Evolutionary conservation across 2,113 vertebrate genomes (phyloP), one percentile per base, ranked within the genome.

Genomic region (Dryoscopus gambensis): DNA sequence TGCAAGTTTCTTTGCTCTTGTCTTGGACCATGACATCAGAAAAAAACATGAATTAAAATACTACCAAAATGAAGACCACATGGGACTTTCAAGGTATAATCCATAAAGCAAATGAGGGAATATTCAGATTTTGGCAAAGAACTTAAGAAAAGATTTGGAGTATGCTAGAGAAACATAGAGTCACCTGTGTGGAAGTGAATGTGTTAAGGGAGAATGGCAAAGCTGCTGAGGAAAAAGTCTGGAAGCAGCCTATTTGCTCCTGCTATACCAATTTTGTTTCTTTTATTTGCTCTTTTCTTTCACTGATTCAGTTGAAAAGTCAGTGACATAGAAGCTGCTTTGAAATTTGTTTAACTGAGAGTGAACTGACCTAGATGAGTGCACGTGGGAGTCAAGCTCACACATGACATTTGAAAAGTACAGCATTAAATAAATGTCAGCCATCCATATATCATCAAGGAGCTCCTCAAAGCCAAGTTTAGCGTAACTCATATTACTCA

Each of bases 381-480:
- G 3, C 15, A 9, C 30, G 63, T 70, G 50, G 46, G 64, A 94
- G 59, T 33, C 50, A 83, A 56, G 59, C 23, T 84, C 50, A 89
- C 46, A 56, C 33, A 49, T 59, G 60, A 86, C 46, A 84, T 79
- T 95, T 92, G 37, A 84, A 59, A 87, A 91, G n/a, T 42, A 64
- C 37, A 42, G 31, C 53, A 87, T 81, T 74, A 92, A 86, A 80
- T 83, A 88, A 76, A 83, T 73, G 33, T 68, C 85, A 90, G 52
- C 44, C n/a, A 86, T 84, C 60, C n/a, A 69, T 68, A 76, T 15
- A 88, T 63, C 33, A 69, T 53, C 50, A 88, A 30, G 22, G 33
- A 88, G 13, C 35, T 89, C 13, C 50, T 88, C 60, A 67, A 84
- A 96, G 50, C 7, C 13, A 88, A 64, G 87, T 69, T 68, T 68